A percentile compares a stretch with the other conserved stretches of the same genome.
phyloP scores from a whole-genome alignment of 2,113 vertebrate genomes.

The Hippoglossus stenolepis region DNA sequence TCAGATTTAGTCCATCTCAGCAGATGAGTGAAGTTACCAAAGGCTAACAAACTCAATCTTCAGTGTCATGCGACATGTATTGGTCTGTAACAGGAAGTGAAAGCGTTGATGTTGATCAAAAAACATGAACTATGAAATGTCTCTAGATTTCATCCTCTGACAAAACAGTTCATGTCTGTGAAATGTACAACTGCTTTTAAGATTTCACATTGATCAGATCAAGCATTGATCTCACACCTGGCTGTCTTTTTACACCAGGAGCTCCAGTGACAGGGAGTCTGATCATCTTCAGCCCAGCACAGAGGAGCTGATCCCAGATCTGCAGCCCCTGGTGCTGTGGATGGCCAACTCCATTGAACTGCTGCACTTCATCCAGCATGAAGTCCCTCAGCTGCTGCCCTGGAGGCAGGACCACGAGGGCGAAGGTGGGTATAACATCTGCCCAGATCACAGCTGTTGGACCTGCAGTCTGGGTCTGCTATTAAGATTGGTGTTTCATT shows the following conservation, averaged over 20 bases:
- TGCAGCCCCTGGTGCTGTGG: slow-evolving; percentile 82
- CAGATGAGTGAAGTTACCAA: not conserved
- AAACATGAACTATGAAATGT: no score
- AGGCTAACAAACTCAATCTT: not conserved
- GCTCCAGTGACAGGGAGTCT: slow-evolving; percentile 17
- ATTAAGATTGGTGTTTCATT: not conserved
- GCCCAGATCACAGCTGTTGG: not conserved
- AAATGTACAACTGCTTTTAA: not conserved
- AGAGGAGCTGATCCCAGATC: slow-evolving; percentile 74
- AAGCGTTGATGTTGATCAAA: not conserved
- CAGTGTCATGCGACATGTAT: not conserved
- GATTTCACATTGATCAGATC: not conserved
- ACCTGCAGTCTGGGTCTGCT: not conserved
- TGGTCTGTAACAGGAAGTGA: not conserved
- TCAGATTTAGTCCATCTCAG: not conserved
- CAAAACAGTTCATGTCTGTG: not conserved
- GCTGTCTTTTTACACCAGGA: slow-evolving; percentile 39
- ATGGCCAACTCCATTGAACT: slow-evolving; percentile 86
- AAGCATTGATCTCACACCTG: not conserved
- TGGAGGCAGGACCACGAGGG: slow-evolving; percentile 67
- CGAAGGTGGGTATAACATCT: slow-evolving; percentile 31
- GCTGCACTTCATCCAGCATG: slow-evolving; percentile 84
- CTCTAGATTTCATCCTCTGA: no score
- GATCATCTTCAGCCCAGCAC: slow-evolving; percentile 56
- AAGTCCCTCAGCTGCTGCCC: slow-evolving; percentile 80